These are phyloP conservation scores for Drosophila subquinaria DNA, from an alignment of 2,888 invertebrate genomes.

Conservation along the genomic window DNA sequence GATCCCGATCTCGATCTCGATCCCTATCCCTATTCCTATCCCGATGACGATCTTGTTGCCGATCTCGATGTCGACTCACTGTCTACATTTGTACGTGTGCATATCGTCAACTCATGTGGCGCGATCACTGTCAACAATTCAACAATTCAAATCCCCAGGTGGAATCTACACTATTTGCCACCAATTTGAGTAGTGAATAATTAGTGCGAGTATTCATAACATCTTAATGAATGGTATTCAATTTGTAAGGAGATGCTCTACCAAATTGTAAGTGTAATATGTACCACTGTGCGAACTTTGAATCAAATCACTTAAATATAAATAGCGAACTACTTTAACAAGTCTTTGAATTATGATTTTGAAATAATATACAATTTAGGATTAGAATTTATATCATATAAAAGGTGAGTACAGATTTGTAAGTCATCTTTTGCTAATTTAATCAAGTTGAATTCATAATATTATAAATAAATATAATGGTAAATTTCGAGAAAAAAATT, in stretches of 20 bases:
- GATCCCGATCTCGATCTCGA: constrained; percentile 18
- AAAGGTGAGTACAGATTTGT: no score
- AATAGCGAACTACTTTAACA: no score
- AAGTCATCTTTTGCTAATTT: no score
- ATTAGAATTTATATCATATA: no score
- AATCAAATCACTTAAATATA: background rate
- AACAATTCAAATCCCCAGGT: constrained; percentile 71
- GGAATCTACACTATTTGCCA: constrained; percentile 37
- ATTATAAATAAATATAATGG: no score
- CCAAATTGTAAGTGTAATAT: background rate
- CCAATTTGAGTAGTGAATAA: constrained; percentile 21
- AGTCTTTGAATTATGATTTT: no score
- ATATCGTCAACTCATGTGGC: constrained; percentile 74
- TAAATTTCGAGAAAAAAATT: no score
- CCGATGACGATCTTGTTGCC: background rate
- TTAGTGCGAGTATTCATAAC: constrained; percentile 19
- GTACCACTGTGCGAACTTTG: background rate
- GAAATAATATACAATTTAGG: no score
- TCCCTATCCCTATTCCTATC: background rate
- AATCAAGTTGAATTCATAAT: no score
- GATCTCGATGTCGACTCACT: constrained; percentile 48
- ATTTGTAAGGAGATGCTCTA: constrained; percentile 1
- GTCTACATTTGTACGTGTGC: constrained; percentile 43
- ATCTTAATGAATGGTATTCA: constrained; percentile 17
- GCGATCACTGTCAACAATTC: constrained; percentile 80